Conservation (phyloP, 2,888 invertebrate species). For the Monochamus alternatus region DNA sequence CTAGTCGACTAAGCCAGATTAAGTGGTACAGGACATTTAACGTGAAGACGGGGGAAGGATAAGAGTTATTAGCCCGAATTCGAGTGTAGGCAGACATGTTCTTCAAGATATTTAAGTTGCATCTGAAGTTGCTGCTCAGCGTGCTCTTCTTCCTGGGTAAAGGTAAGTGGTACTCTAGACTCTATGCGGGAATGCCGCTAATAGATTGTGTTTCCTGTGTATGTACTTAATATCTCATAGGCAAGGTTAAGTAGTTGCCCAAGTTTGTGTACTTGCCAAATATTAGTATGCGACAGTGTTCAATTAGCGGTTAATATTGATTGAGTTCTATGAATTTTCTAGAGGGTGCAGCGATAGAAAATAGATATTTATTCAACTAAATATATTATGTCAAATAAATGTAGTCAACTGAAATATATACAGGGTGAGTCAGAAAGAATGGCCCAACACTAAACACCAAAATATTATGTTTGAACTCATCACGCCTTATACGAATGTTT, state of each 20-base stretch:
- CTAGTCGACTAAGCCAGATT: slow-evolving; percentile 60
- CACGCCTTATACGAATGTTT: too few relatives aligned
- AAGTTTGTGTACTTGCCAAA: slow-evolving; percentile 6
- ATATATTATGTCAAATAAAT: too few relatives aligned
- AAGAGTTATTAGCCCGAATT: slow-evolving; percentile 25
- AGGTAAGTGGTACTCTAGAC: slow-evolving; percentile 36
- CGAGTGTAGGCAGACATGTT: slow-evolving; percentile 24
- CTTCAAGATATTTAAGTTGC: slow-evolving; percentile 34
- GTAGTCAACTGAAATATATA: too few relatives aligned
- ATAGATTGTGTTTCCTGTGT: not conserved
- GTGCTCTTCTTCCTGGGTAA: slow-evolving; percentile 34
- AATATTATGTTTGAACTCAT: too few relatives aligned
- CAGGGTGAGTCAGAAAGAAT: too few relatives aligned
- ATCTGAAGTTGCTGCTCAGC: slow-evolving; percentile 30
- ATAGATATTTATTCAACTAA: too few relatives aligned
- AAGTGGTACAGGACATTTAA: slow-evolving; percentile 53
- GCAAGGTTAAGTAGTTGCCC: not conserved
- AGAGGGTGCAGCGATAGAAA: too few relatives aligned
- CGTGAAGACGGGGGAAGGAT: slow-evolving; percentile 37
- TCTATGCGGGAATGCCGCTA: not conserved
- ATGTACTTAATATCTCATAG: not conserved
- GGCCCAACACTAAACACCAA: too few relatives aligned
- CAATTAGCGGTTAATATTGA: not conserved
- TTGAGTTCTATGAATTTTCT: too few relatives aligned
- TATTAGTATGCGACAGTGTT: not conserved